Evolutionary conservation across 2,888 invertebrate genomes (phyloP), one percentile per base, ranked within the genome.

Genomic region (Gonocerus acuteangulatus): DNA sequence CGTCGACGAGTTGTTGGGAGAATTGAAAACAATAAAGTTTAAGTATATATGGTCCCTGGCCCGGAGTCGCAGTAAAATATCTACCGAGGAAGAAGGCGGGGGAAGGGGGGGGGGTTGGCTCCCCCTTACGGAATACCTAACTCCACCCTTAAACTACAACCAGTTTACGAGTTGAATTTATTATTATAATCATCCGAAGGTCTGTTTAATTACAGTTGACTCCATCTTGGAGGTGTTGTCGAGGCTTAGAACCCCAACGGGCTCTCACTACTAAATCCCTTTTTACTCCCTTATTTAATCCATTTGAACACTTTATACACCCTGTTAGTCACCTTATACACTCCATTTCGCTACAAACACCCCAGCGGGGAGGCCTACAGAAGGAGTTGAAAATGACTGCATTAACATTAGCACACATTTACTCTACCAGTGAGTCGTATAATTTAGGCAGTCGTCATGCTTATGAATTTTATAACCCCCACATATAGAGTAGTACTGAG

Each of bases 1-100:
- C 54, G 42, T 36, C 13, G 54, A 21, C 22, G 49, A 42, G 16
- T 42, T 23, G 42, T 47, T 44, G 45, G 32, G 45, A 57, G 57
- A 57, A 57, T 57, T 57, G 57, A 57, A 57, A 57, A 57, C 57
- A 45, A 47, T 57, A 57, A 57, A 57, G 21, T 57, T 47, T 47
- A 57, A 57, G 57, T 57, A 57, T 57, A 57, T 47, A 57, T 57
- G 57, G 32, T 32, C 39, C 9, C n/a, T 6, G 9, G 3, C 39
- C 39, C 39, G n/a, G 9, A 4, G 3, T 11, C 42, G 21, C 54
- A 18, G 51, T 51, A 51, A 51, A 51, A 51, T 51, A 51, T 16
- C 34, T 19, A 15, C 27, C 4, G 9, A 9, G 27, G 27, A 27
- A 27, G 9, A 27, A 9, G 27, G 9, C 27, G 27, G 9, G 32